Conservation (phyloP, 2,113 vertebrate genomes). For the Rhinoderma darwinii region DNA sequence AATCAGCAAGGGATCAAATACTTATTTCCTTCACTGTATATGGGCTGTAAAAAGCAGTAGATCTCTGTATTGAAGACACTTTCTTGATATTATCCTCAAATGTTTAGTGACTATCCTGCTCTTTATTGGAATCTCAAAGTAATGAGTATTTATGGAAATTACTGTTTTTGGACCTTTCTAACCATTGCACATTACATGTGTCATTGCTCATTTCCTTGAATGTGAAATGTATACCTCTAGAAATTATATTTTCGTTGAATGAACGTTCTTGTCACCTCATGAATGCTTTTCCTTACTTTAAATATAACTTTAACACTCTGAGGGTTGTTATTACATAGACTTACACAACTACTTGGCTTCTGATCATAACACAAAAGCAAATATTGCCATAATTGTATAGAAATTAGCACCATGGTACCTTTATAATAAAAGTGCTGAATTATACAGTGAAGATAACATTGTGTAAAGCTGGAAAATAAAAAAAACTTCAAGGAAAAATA, state of each 20-base stretch:
- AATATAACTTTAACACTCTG: constrained; percentile 1
- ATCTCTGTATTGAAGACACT: neutral
- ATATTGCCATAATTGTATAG: neutral
- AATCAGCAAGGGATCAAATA: too few species aligned
- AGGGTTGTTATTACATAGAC: constrained; percentile 26
- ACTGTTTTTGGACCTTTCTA: neutral
- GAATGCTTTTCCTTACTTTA: neutral
- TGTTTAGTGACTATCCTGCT: neutral
- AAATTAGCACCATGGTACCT: constrained; percentile 32
- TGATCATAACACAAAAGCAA: constrained; percentile 24
- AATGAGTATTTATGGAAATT: constrained; percentile 1
- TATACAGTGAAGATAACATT: neutral
- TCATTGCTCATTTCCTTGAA: neutral
- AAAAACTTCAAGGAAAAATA: neutral
- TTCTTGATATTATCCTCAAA: neutral
- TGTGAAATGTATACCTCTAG: neutral
- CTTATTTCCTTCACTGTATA: too few species aligned
- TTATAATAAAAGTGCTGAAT: constrained; percentile 24
- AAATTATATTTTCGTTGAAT: neutral
- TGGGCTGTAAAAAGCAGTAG: neutral
- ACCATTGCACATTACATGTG: neutral
- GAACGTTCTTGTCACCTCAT: neutral
- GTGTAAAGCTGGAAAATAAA: neutral
- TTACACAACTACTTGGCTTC: neutral
- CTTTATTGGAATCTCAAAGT: neutral